Base-by-base conservation (phyloP, 2,888 invertebrate genomes). In the Troilus luridus region DNA sequence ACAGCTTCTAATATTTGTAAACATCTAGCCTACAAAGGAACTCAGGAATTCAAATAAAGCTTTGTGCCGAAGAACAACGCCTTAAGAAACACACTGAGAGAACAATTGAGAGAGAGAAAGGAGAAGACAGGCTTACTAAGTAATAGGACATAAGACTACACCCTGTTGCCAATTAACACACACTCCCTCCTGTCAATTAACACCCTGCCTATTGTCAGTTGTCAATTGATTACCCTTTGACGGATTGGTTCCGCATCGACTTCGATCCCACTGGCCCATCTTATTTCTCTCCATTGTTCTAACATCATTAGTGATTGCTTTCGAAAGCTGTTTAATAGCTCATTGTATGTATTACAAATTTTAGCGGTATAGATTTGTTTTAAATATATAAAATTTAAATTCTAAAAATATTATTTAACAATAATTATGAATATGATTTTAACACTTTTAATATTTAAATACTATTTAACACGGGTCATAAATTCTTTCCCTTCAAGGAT, bases 81-180 rank as follows among this genome's bases (percentile, higher is more conserved):
- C 64, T 62, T 62, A 62, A 62, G 62, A 62, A 21, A 9, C n/a
- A 24, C 12, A 67, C 9, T 41, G 41, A 1, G 24, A 24, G 8
- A 67, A 24, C 24, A 67, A 67, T 24, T n/a, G n/a, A 9, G 24
- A 67, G 3, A 67, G 67, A 24, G n/a, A 64, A n/a, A n/a, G 64
- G 67, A 67, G 24, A 0, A 11, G 67, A 17, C 24, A 67, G 10
- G n/a, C 24, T 24, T 24, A 24, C 67, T n/a, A 67, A 67, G 24
- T 67, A 67, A 64, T n/a, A 64, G 64, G n/a, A 64, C 64, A 64
- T 64, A 64, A 67, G 67, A 67, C 67, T 67, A 24, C n/a, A 67
- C 24, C 3, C 67, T 24, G 67, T 67, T 67, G 67, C 67, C 67
- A 67, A 67, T 67, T 67, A 67, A 67, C 67, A 67, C 67, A 67